phyloP scores from a whole-genome alignment of 2,797 vertebrate genomes.

The Vultur gryphus region DNA sequence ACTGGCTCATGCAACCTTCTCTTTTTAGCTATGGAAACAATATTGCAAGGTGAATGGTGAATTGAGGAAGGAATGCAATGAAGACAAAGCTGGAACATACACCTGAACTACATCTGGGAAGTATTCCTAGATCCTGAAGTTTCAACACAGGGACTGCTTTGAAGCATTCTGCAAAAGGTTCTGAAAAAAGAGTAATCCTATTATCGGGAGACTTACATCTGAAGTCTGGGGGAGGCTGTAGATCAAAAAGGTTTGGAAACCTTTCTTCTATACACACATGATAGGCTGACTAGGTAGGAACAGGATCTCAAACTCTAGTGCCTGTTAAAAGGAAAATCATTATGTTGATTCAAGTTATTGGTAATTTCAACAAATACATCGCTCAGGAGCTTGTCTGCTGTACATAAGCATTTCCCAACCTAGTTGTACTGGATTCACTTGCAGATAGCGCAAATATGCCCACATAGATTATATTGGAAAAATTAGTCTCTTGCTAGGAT shows the following conservation, averaged over 20 bases:
- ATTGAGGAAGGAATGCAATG: not conserved
- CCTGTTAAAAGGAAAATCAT: not conserved
- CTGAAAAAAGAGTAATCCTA: not conserved
- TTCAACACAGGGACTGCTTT: not conserved
- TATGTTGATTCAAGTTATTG: not conserved
- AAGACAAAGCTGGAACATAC: not conserved
- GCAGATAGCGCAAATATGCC: not conserved
- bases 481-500: not conserved
- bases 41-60: not conserved
- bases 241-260: not conserved
- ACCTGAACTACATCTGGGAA: not conserved
- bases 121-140: not conserved
- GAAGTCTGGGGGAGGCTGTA: not conserved
- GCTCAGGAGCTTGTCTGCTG: not conserved
- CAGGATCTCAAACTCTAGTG: not conserved
- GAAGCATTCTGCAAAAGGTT: not conserved
- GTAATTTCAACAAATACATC: not conserved
- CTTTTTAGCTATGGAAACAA: not conserved
- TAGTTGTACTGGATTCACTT: not conserved
- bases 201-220: not conserved
- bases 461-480: not conserved
- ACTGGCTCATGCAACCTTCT: not conserved
- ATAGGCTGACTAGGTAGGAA: not conserved
- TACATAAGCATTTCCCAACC: not conserved
- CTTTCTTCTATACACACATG: rapidly evolving